Evolutionary conservation across 2,797 vertebrate species (phyloP).

Genomic region (Pangasius djambal): DNA sequence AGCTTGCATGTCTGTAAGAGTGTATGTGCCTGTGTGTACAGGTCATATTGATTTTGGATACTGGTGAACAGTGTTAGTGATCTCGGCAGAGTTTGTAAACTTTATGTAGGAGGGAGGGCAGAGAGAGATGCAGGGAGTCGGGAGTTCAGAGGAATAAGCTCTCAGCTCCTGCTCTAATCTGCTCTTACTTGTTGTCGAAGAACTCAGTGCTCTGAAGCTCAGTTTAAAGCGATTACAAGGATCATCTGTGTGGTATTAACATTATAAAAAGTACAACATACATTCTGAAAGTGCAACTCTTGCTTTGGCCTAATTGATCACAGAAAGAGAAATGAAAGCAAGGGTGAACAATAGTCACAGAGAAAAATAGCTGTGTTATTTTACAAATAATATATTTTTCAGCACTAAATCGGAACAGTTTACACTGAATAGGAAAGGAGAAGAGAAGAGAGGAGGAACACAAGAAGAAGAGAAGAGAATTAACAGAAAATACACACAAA

Average conservation of each 20-base stretch:
- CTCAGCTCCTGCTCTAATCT: conserved; percentile 23
- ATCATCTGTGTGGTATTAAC: neutral
- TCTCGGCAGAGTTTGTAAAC: conserved; percentile 37
- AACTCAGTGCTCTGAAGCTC: neutral
- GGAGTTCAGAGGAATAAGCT: neutral
- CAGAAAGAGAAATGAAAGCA: neutral
- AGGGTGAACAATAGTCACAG: neutral
- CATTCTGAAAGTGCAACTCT: neutral
- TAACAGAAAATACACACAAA: neutral
- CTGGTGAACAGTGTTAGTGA: conserved; percentile 43
- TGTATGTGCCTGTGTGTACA: conserved; percentile 19
- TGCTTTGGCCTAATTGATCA: neutral
- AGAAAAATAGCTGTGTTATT: neutral
- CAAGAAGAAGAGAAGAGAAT: neutral
- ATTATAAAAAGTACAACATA: neutral
- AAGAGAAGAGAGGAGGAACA: neutral
- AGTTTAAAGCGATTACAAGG: neutral
- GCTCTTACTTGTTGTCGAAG: neutral
- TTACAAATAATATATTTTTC: too few species aligned
- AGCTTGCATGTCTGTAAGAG: conserved; percentile 7
- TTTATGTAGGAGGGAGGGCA: conserved; percentile 35
- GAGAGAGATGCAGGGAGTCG: neutral
- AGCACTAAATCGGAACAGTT: too few species aligned
- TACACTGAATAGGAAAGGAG: neutral
- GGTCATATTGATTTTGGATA: conserved; percentile 44